phyloP scores from a whole-genome alignment of 2,113 vertebrate genomes.

The Rhinolophus ferrumequinum region DNA sequence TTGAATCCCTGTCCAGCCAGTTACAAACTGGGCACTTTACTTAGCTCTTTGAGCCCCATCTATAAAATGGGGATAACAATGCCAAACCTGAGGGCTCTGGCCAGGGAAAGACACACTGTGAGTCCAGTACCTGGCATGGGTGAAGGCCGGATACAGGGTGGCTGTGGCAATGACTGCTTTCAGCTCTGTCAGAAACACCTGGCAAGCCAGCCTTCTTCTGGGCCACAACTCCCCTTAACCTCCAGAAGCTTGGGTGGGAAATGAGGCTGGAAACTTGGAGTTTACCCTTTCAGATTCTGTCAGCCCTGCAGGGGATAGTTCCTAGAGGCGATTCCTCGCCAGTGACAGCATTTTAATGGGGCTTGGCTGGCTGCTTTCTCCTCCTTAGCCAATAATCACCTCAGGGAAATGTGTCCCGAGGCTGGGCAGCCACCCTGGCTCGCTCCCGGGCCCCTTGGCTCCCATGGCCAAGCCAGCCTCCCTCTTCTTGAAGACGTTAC shows the following conservation, averaged over 20 bases:
- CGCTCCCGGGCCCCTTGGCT: not conserved
- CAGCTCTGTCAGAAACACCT: not conserved
- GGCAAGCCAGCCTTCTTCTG: rapidly evolving
- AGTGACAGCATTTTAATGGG: constrained; percentile 11
- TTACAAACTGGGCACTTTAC: not conserved
- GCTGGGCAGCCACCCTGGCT: not conserved
- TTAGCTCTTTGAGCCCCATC: not conserved
- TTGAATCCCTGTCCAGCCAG: not conserved
- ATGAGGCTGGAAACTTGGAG: not conserved
- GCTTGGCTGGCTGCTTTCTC: constrained; percentile 25
- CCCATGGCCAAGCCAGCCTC: not conserved
- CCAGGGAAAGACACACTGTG: not conserved
- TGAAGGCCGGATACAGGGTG: not conserved
- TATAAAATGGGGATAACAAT: not conserved
- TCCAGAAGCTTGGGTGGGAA: not conserved
- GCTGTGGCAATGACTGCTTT: not conserved
- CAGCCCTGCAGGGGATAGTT: not conserved
- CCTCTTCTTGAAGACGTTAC: not conserved
- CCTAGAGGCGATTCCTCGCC: not conserved
- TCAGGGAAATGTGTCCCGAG: constrained; percentile 3
- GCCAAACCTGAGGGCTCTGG: not conserved
- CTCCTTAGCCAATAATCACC: constrained; percentile 25
- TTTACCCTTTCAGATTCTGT: not conserved
- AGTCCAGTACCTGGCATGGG: not conserved
- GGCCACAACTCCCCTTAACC: not conserved